phyloP scores from a whole-genome alignment of 2,888 invertebrate genomes.

The Hypomecis atomaria region DNA sequence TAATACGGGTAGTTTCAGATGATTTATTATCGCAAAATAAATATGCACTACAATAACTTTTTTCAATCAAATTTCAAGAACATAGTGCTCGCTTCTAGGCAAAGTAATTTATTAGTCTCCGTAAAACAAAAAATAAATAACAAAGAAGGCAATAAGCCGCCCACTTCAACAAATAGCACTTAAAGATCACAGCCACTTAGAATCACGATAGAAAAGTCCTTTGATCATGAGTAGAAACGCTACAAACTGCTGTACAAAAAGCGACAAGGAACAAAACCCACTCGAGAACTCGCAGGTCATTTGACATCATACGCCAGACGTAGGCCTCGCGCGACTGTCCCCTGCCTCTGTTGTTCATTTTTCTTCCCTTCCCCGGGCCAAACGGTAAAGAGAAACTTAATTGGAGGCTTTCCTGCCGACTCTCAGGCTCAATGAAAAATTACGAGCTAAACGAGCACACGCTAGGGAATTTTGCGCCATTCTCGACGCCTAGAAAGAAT shows the following conservation, averaged over 20 bases:
- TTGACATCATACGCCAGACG: constrained; percentile 64
- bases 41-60: too few relatives aligned
- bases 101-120: too few relatives aligned
- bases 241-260: constrained; percentile 49
- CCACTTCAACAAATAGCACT: constrained; percentile 36
- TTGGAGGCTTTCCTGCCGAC: constrained; percentile 81
- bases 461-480: constrained; percentile 78
- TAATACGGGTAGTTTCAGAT: too few relatives aligned
- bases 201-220: constrained; percentile 35
- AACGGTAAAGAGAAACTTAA: constrained; percentile 84
- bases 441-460: constrained; percentile 83
- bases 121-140: constrained; percentile 4
- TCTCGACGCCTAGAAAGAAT: constrained; percentile 72
- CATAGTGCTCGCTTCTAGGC: too few relatives aligned
- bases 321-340: constrained; percentile 64
- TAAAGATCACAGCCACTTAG: constrained; percentile 22
- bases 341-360: constrained; percentile 77
- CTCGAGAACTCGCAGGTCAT: constrained; percentile 55
- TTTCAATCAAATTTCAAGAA: too few relatives aligned
- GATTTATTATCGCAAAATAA: too few relatives aligned
- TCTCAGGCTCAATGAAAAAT: constrained; percentile 84
- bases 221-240: constrained; percentile 40
- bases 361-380: constrained; percentile 76
- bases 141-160: constrained; percentile 7
- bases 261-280: constrained; percentile 49